phyloP scores from a whole-genome alignment of 2,113 vertebrate genomes.

The Ammodytes marinus region DNA sequence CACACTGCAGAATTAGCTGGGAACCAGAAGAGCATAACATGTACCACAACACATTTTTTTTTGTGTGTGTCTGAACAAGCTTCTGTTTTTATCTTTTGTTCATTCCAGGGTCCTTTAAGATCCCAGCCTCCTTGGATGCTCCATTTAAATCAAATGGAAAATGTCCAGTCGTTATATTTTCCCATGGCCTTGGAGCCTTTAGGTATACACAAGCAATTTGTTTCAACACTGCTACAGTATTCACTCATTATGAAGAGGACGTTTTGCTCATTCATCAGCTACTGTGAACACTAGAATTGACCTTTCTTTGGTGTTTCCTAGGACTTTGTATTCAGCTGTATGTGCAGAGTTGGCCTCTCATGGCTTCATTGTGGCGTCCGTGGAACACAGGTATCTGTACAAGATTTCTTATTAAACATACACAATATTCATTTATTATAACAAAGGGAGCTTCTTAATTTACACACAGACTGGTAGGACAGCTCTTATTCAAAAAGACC shows the following conservation, averaged over 20 bases:
- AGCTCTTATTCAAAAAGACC: neutral
- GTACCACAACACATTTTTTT: neutral
- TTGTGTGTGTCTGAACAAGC: neutral
- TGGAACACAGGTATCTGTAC: conserved; percentile 93
- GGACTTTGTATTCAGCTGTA: conserved; percentile 95
- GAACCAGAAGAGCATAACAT: neutral
- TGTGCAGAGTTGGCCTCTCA: conserved; percentile 93
- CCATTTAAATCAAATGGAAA: conserved; percentile 88
- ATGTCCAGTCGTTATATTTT: conserved; percentile 94
- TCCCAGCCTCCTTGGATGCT: conserved; percentile 90
- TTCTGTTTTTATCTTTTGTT: neutral
- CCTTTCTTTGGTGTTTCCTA: conserved; percentile 63
- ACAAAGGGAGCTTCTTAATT: neutral
- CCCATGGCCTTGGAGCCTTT: conserved; percentile 96
- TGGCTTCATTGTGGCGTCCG: conserved; percentile 94
- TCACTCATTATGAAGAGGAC: accelerated
- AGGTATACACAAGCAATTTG: conserved; percentile 81
- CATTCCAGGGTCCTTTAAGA: conserved; percentile 88
- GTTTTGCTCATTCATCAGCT: neutral
- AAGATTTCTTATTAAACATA: neutral
- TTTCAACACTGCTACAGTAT: neutral
- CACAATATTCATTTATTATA: neutral
- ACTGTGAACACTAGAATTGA: neutral
- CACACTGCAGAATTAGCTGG: neutral
- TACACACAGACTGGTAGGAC: neutral